Evolutionary conservation across 2,113 vertebrate species (phyloP), one percentile per base, ranked within the genome.

Genomic region (Melanotaenia duboulayi): DNA sequence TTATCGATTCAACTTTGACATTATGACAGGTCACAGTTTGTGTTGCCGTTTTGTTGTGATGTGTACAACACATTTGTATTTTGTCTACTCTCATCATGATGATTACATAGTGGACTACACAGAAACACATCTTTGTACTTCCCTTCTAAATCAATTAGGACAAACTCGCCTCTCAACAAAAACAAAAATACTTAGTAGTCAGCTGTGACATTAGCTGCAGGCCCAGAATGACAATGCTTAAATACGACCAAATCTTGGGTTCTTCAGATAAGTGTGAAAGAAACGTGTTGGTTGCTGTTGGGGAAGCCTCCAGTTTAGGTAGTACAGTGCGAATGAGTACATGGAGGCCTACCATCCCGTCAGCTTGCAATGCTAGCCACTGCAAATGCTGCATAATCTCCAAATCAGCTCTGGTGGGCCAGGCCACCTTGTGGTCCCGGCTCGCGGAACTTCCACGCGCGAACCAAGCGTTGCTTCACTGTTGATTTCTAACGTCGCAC

Each of bases 361-460:
- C 51, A 80, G 68, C 81, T 55, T 13, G 55, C 28, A 68, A 51
- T 68, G 87, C 71, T 91, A 87, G 81, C 81, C 73, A 16, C 39
- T 12, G 60, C 4, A 35, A 37, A 46, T 37, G 61, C 61, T 68
- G 61, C 20, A 64, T 59, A 19, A 24, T 40, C 66, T 46, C 42
- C 22, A 25, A 9, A 52, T 20, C 19, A 55, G 22, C 63, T 25
- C 51, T 63, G 59, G 51, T 11, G 23, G 59, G 59, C 65, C 71
- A 16, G n/a, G 46, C 24, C 14, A 60, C 28, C n/a, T 51, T 23
- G 7, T 25, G 69, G 23, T 28, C 44, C 37, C 5, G 54, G 49
- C 32, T 60, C 40, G 17, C 3, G 9, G 35, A 40, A 13, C 14
- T 16, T 62, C 63, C 58, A 64, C 35, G 50, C 17, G 20, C 39